Evolutionary conservation across 2,113 vertebrate genomes (phyloP).

Genomic region (Dolichotis patagonum): DNA sequence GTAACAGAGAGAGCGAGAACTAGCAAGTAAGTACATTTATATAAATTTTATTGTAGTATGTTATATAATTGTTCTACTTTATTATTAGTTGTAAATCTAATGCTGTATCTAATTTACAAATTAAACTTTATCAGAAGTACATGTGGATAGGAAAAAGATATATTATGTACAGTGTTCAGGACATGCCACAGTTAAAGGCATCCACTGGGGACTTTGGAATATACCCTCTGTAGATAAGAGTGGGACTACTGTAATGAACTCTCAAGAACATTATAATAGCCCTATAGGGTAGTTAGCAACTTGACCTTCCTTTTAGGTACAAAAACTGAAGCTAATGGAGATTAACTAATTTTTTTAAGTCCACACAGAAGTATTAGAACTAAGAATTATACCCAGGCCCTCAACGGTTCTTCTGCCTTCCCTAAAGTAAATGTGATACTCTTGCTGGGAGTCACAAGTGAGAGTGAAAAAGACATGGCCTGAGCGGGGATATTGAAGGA

Average conservation of each 20-base stretch:
- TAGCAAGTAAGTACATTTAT: not conserved
- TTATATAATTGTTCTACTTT: not conserved
- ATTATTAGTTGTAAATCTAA: not conserved
- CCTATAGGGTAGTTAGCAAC: not conserved
- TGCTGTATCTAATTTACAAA: not conserved
- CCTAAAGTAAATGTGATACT: not conserved
- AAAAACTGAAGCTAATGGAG: not conserved
- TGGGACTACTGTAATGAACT: not conserved
- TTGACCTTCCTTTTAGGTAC: slow-evolving; percentile 6
- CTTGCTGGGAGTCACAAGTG: not conserved
- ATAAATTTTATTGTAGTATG: not conserved
- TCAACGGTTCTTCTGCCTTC: not conserved
- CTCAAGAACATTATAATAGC: not conserved
- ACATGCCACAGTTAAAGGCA: not conserved
- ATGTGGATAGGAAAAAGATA: not conserved
- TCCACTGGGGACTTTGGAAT: not conserved
- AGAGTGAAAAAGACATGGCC: not conserved
- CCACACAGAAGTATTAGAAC: not conserved
- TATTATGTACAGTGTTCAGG: not conserved
- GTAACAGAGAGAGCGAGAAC: not conserved
- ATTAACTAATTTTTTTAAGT: not conserved
- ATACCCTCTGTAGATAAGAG: not conserved
- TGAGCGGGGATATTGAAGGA: not conserved
- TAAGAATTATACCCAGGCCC: not conserved
- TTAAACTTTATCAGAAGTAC: not conserved